Conservation (phyloP, 2,888 invertebrate species). For the Podabrus alpinus region DNA sequence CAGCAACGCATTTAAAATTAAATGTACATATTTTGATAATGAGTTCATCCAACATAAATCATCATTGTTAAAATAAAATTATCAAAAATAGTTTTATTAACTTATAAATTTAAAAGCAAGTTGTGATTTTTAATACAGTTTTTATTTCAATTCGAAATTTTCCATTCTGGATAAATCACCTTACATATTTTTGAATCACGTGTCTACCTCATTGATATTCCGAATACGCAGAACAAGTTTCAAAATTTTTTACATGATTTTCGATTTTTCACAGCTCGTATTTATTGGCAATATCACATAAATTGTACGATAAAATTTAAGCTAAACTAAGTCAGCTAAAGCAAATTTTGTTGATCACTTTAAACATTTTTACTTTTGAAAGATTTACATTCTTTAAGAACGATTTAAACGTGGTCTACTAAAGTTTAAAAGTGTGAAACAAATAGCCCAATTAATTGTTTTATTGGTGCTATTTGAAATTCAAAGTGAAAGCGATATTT, state of each 20-base stretch:
- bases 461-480: not conserved
- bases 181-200: not conserved
- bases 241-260: not conserved
- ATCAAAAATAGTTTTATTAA: not conserved
- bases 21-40: not conserved
- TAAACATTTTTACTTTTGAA: not conserved
- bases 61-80: not conserved
- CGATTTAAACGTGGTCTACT: not conserved
- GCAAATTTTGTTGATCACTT: not conserved
- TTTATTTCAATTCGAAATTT: not conserved
- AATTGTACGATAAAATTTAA: not conserved
- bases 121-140: not conserved
- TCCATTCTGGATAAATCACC: not conserved
- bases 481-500: not conserved
- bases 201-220: not conserved
- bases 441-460: not conserved
- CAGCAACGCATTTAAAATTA: not conserved
- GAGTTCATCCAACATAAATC: not conserved
- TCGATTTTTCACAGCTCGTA: not conserved
- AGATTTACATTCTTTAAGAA: not conserved
- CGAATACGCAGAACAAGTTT: not conserved
- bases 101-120: not conserved
- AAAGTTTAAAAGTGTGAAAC: not conserved
- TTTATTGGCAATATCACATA: not conserved
- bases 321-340: not conserved